Conservation (phyloP, 1,140 invertebrate species). For the Scaptodrosophila lebanonensis region DNA sequence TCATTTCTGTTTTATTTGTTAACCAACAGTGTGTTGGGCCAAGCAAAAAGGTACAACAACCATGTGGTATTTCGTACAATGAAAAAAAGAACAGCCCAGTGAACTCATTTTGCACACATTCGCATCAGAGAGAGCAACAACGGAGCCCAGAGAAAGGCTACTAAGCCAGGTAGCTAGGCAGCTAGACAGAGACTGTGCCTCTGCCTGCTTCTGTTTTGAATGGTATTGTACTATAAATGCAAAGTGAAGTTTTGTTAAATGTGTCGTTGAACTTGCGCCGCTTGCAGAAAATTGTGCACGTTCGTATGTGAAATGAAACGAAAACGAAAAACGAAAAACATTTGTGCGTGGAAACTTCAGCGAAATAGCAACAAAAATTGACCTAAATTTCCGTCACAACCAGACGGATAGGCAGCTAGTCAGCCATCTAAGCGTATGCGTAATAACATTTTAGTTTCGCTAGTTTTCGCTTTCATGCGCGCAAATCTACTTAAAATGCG, state of each 20-base stretch:
- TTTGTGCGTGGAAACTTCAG: conserved; percentile 19
- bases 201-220: conserved; percentile 49
- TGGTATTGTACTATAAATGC: no score
- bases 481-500: conserved; percentile 46
- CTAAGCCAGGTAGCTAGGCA: conserved; percentile 7
- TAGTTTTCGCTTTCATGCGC: conserved; percentile 69
- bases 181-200: conserved; percentile 39
- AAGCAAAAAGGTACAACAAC: conserved; percentile 43
- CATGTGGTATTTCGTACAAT: conserved; percentile 42
- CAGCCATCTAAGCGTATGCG: conserved; percentile 60
- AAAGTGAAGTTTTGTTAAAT: conserved; percentile 11
- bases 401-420: no score
- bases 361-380: conserved; percentile 36
- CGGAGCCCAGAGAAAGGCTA: conserved; percentile 24
- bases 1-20: conserved; percentile 74
- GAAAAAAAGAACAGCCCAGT: conserved; percentile 57
- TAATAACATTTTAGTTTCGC: conserved; percentile 72
- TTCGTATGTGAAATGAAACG: conserved; percentile 1
- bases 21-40: conserved; percentile 35
- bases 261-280: conserved; percentile 50
- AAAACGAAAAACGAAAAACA: conserved; percentile 15
- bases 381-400: conserved; percentile 55
- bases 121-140: no score
- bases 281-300: not conserved
- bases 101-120: conserved; percentile 62